Evolutionary conservation across 2,113 vertebrate genomes (phyloP).

Genomic region (Columba livia): DNA sequence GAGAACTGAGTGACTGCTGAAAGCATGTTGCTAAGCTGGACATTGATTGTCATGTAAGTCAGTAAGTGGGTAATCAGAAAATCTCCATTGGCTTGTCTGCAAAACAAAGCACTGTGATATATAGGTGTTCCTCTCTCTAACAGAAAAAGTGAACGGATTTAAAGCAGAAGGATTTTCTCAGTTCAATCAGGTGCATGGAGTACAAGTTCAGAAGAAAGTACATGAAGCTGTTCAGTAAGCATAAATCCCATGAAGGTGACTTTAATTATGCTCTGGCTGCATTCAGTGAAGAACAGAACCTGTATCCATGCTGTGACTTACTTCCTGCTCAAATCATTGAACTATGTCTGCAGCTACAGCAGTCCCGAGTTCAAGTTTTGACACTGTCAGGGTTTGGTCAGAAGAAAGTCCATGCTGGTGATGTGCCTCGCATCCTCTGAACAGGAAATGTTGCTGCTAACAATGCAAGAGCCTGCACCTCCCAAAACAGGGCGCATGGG

Average conservation of each 20-base stretch:
- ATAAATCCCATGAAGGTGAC: not conserved
- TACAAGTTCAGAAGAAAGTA: not conserved
- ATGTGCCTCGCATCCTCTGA: not conserved
- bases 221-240: not conserved
- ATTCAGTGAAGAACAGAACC: not conserved
- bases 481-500: not conserved
- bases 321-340: not conserved
- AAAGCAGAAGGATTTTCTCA: not conserved
- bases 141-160: not conserved
- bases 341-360: not conserved
- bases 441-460: not conserved
- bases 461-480: not conserved
- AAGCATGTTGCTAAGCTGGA: not conserved
- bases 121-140: not conserved
- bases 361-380: not conserved
- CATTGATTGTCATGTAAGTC: not conserved
- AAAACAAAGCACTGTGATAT: not conserved
- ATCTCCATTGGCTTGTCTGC: not conserved
- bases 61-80: not conserved
- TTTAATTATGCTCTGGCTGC: not conserved
- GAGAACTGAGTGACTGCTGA: not conserved
- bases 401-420: not conserved
- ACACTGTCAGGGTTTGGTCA: not conserved
- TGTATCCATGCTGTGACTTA: not conserved
- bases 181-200: not conserved